These are phyloP conservation scores for Cephonodes hylas DNA, from an alignment of 2,888 invertebrate species.

Conservation along the genomic window DNA sequence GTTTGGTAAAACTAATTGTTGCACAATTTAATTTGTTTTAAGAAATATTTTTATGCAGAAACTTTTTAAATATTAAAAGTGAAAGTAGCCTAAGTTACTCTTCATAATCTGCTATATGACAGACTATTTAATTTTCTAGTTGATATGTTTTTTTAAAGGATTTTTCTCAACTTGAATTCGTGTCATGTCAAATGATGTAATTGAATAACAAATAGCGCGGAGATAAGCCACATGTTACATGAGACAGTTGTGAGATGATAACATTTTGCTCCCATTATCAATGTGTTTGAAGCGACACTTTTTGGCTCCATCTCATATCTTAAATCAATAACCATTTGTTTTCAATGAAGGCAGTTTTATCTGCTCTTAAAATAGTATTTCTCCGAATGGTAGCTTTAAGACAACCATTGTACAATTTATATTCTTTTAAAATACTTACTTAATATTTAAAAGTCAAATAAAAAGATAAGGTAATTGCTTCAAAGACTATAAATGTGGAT, in stretches of 20 bases:
- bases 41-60: too few species aligned
- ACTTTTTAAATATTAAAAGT: too few species aligned
- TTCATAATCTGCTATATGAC: too few species aligned
- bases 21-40: too few species aligned
- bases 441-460: too few species aligned
- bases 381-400: not conserved
- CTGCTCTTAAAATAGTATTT: not conserved
- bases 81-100: too few species aligned
- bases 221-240: not conserved
- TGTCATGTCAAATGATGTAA: constrained; percentile 6
- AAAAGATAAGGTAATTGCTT: too few species aligned
- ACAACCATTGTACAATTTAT: too few species aligned
- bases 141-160: not conserved
- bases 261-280: constrained; percentile 13
- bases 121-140: not conserved
- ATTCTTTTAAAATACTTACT: too few species aligned
- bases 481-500: too few species aligned
- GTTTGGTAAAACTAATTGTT: too few species aligned
- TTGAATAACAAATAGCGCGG: not conserved
- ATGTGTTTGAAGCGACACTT: not conserved
- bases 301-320: constrained; percentile 7
- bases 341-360: not conserved
- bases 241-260: not conserved
- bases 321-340: not conserved
- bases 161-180: not conserved